Percentiles rank a stretch among this genome's conserved stretches.
Evolutionary conservation across 2,113 vertebrate genomes (phyloP).

Genomic region (Microtus richardsoni): DNA sequence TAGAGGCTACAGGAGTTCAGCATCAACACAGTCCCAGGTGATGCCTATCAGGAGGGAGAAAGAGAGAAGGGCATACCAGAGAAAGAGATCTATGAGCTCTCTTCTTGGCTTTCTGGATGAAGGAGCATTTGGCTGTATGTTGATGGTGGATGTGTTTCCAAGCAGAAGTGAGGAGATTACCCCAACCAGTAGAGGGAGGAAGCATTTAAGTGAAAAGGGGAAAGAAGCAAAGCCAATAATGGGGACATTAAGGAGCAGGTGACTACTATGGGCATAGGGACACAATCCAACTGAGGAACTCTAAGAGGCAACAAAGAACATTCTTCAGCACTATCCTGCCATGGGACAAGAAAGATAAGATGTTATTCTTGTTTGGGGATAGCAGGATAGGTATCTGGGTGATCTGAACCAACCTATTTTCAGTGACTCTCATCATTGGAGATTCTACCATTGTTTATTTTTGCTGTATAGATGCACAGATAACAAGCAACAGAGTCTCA

Average conservation of each 20-base stretch:
- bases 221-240: not conserved
- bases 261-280: not conserved
- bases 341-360: not conserved
- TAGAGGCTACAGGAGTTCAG: not conserved
- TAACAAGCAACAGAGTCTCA: not conserved
- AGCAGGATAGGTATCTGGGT: not conserved
- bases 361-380: not conserved
- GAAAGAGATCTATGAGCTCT: not conserved
- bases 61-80: not conserved
- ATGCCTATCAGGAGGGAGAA: not conserved
- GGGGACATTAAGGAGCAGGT: not conserved
- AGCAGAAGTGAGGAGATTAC: not conserved
- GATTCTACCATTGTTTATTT: not conserved
- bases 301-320: not conserved
- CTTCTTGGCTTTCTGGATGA: not conserved
- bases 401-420: not conserved
- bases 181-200: not conserved
- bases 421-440: not conserved
- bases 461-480: not conserved
- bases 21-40: not conserved
- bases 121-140: not conserved
- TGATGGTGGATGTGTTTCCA: slow-evolving; percentile 15
- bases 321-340: not conserved
- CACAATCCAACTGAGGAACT: not conserved
- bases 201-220: not conserved